Percentiles rank a stretch among this genome's conserved stretches.
These are phyloP conservation scores for Yponomeuta cagnagella DNA, from an alignment of 2,888 invertebrate genomes.

Conservation along the genomic window DNA sequence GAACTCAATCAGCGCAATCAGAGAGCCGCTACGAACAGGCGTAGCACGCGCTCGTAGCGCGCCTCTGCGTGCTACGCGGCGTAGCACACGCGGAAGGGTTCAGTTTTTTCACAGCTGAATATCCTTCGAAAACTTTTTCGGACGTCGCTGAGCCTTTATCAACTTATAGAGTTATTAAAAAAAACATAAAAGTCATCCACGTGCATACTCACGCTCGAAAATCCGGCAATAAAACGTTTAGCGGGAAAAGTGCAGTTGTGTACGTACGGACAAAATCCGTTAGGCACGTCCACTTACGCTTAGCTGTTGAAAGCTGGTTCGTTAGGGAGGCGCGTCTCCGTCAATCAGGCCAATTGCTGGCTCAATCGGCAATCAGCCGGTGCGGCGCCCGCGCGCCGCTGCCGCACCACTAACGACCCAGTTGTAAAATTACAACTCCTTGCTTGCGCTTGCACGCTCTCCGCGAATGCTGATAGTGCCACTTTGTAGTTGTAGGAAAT, in stretches of 20 bases:
- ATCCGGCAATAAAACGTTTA: conserved; percentile 1
- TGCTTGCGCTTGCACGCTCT: conserved; percentile 31
- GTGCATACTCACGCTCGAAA: background rate
- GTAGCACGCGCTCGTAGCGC: background rate
- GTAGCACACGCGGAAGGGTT: background rate
- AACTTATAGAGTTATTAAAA: background rate
- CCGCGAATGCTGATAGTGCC: conserved; percentile 7
- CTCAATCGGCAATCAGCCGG: conserved; percentile 75
- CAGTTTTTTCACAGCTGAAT: background rate
- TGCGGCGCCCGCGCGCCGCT: conserved; percentile 32
- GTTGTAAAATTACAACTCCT: conserved; percentile 61
- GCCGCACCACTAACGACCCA: conserved; percentile 57
- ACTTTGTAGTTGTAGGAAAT: background rate
- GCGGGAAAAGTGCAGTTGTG: conserved; percentile 14
- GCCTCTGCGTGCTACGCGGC: conserved; percentile 4
- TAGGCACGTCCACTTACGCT: conserved; percentile 47
- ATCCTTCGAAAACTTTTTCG: background rate
- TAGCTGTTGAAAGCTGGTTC: conserved; percentile 66
- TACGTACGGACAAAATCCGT: conserved; percentile 11
- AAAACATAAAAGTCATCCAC: background rate
- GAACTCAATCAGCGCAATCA: conserved; percentile 39
- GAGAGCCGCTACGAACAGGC: conserved; percentile 22
- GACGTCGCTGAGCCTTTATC: background rate
- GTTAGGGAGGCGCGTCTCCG: conserved; percentile 66
- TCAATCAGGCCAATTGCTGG: conserved; percentile 75